These are phyloP conservation scores for Desmophyllum pertusum DNA, from an alignment of 92 coral and sea anemone species.

Conservation along the genomic window DNA sequence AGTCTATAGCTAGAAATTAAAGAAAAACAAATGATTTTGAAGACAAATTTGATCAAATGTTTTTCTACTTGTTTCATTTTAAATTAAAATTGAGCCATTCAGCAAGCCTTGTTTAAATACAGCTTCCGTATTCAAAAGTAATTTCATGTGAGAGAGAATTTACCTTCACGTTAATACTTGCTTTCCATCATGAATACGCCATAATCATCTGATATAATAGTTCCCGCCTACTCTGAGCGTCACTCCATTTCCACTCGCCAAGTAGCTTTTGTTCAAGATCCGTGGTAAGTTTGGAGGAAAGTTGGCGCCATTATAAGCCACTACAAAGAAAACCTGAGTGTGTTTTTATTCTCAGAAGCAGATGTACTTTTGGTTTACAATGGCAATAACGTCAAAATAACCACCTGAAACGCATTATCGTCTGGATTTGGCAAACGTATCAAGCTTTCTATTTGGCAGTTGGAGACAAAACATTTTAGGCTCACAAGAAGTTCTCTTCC, in stretches of 20 bases:
- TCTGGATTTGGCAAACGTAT: neutral
- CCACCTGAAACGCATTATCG: neutral
- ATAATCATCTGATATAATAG: neutral
- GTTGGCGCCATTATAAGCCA: neutral
- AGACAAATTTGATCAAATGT: neutral
- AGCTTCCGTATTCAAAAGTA: neutral
- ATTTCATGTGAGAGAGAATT: neutral
- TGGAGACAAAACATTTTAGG: neutral
- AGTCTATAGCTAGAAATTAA: neutral
- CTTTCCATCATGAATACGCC: neutral
- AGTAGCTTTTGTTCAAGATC: neutral
- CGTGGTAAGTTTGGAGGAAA: neutral
- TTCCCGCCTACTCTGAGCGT: neutral
- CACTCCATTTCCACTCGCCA: neutral
- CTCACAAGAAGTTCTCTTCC: neutral
- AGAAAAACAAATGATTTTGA: neutral
- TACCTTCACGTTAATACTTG: neutral
- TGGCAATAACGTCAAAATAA: neutral
- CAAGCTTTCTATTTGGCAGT: neutral
- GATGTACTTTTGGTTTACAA: neutral
- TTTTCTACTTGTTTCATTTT: neutral
- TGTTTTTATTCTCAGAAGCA: neutral
- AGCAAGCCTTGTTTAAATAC: neutral
- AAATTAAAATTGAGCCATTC: neutral
- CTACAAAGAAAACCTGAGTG: neutral